Evolutionary conservation across 1,140 invertebrate genomes (phyloP).

Genomic region (Vanessa tameamea): DNA sequence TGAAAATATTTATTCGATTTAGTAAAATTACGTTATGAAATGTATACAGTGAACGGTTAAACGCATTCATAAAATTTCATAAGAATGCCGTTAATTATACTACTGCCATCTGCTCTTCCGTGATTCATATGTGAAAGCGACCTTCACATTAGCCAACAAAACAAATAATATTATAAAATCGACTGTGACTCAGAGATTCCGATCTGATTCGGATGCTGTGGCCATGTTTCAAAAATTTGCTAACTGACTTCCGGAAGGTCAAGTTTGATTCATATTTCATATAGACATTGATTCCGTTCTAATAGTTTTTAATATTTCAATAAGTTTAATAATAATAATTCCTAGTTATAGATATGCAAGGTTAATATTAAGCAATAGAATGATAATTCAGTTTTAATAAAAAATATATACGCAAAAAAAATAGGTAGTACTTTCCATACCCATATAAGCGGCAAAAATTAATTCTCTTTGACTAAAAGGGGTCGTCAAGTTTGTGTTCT

Average conservation of each 20-base stretch:
- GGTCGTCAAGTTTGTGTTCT: conserved; percentile 25
- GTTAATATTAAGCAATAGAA: no score
- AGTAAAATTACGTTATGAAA: no score
- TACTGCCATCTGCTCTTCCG: conserved; percentile 16
- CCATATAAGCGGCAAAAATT: no score
- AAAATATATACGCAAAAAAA: no score
- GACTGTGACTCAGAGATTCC: conserved; percentile 35
- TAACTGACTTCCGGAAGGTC: conserved; percentile 16
- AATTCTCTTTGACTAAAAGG: conserved; percentile 29
- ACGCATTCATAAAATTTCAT: conserved; percentile 18
- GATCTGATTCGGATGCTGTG: conserved; percentile 32
- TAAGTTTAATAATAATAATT: no score
- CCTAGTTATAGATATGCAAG: no score
- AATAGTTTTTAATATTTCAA: no score
- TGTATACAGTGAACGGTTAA: neutral
- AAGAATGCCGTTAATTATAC: conserved; percentile 28
- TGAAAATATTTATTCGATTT: no score
- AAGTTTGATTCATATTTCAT: conserved; percentile 1
- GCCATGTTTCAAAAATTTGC: conserved; percentile 27
- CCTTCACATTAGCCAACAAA: conserved; percentile 54
- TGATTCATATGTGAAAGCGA: conserved; percentile 51
- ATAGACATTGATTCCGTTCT: neutral
- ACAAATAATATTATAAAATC: conserved; percentile 41
- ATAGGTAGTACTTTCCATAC: no score
- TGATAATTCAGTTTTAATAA: no score